Evolutionary conservation across 1,140 invertebrate species (phyloP), one percentile per base, ranked within the genome.

Genomic region (Drosophila sucinea): DNA sequence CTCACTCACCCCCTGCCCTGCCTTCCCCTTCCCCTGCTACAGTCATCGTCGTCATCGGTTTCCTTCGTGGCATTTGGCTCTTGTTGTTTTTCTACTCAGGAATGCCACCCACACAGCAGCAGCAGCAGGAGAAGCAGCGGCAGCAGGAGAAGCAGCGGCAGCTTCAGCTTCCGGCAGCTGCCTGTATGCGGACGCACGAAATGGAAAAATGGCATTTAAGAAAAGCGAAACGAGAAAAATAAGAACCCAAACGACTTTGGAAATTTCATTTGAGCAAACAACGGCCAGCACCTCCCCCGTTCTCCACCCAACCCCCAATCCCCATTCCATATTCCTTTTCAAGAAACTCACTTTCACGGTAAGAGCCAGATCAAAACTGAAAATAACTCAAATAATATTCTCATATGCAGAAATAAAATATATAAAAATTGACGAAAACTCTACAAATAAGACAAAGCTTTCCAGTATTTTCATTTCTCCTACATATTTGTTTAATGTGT

Each of bases 171-270:
- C 62, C 84, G 80, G 81, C 84, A 89, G 84, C 84, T 86, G 82
- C 73, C 79, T 79, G 83, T 75, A 86, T 83, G 83, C 84, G 79
- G 71, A 87, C 83, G 83, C 84, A 84, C 68, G 83, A 89, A 87
- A 87, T 89, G 77, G 84, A 87, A 87, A 89, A 89, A 87, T 87
- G 80, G 84, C 84, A 89, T 89, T 89, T 90, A 89, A 90, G 84
- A 89, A 89, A 84, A 90, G 85, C 85, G 84, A 89, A 89, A 85
- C 84, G 84, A 90, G 85, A 90, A 90, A 89, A 89, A 89, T 89
- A 87, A 89, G 85, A 64, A 89, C 81, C 84, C 78, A 89, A 89
- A 89, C 77, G 84, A 90, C 84, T 89, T 89, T 89, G 85, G 85
- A 89, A 89, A 89, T 85, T 89, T 85, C 84, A 89, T 87, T 87